Evolutionary conservation across 1,140 invertebrate genomes (phyloP).

Genomic region (Aphelenchoides fujianensis): DNA sequence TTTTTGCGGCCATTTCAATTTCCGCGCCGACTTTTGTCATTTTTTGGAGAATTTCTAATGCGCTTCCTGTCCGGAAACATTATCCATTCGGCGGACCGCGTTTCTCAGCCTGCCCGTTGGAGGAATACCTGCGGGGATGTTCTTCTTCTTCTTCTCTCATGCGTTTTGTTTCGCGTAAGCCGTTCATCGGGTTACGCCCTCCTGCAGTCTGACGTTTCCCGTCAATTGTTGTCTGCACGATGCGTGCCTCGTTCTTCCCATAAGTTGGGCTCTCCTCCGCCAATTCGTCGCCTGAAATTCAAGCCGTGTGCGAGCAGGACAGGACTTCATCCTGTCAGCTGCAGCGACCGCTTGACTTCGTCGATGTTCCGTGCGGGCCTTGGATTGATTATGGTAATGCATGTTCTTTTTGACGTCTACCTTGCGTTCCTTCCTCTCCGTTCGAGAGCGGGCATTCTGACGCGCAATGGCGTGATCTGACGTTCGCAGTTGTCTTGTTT

Average conservation of each 20-base stretch:
- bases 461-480: too few species aligned
- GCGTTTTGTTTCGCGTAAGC: too few species aligned
- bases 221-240: too few species aligned
- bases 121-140: background rate
- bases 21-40: too few species aligned
- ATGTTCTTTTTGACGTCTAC: too few species aligned
- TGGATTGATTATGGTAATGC: background rate
- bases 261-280: background rate
- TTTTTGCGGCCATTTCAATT: background rate
- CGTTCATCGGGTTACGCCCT: background rate
- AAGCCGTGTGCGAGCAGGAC: background rate
- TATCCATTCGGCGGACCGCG: too few species aligned
- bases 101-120: too few species aligned
- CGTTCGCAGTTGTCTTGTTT: background rate
- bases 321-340: background rate
- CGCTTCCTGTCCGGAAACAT: too few species aligned
- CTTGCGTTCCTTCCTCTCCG: too few species aligned
- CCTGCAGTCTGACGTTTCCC: background rate
- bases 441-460: too few species aligned
- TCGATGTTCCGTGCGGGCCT: too few species aligned
- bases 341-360: background rate
- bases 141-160: background rate
- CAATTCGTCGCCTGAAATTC: conserved; percentile 1
- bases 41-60: too few species aligned
- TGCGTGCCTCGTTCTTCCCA: background rate